phyloP scores from a whole-genome alignment of 2,797 vertebrate genomes.

The Danio tinwini region DNA sequence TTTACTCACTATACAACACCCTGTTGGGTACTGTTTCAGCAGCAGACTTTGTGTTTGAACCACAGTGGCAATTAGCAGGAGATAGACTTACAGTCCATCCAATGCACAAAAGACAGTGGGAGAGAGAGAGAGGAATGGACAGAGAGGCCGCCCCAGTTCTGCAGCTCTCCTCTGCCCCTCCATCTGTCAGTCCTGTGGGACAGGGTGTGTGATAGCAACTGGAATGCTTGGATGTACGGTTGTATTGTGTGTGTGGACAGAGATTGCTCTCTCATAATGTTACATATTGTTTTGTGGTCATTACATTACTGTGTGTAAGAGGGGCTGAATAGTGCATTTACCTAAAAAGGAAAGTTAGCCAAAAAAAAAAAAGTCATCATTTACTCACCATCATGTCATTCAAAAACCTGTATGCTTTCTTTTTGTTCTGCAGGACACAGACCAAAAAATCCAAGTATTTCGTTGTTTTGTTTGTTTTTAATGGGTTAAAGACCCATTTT shows the following conservation, averaged over 20 bases:
- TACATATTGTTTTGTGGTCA: too few relatives aligned
- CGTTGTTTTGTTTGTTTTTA: too few relatives aligned
- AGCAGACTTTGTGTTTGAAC: slow-evolving; percentile 79
- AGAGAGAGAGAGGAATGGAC: slow-evolving; percentile 31
- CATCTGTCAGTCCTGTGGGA: slow-evolving; percentile 79
- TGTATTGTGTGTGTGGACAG: not conserved
- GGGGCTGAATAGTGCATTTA: too few relatives aligned
- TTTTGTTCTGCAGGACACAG: too few relatives aligned
- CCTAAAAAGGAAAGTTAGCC: too few relatives aligned
- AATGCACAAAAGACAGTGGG: slow-evolving; percentile 70
- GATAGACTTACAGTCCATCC: slow-evolving; percentile 79
- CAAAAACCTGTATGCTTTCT: too few relatives aligned
- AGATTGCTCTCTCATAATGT: too few relatives aligned
- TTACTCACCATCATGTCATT: too few relatives aligned
- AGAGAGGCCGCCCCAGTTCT: slow-evolving; percentile 59
- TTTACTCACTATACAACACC: slow-evolving; percentile 73
- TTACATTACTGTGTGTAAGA: too few relatives aligned
- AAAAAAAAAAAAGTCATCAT: too few relatives aligned
- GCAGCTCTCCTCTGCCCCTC: slow-evolving; percentile 66
- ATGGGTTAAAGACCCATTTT: too few relatives aligned
- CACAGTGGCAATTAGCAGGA: slow-evolving; percentile 78
- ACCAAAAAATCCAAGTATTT: too few relatives aligned
- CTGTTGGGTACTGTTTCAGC: slow-evolving; percentile 74
- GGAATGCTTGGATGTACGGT: slow-evolving; percentile 35
- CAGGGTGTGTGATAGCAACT: slow-evolving; percentile 54